Evolutionary conservation across 2,113 vertebrate genomes (phyloP), one percentile per base, ranked within the genome.

Genomic region (Phodopus roborovskii): DNA sequence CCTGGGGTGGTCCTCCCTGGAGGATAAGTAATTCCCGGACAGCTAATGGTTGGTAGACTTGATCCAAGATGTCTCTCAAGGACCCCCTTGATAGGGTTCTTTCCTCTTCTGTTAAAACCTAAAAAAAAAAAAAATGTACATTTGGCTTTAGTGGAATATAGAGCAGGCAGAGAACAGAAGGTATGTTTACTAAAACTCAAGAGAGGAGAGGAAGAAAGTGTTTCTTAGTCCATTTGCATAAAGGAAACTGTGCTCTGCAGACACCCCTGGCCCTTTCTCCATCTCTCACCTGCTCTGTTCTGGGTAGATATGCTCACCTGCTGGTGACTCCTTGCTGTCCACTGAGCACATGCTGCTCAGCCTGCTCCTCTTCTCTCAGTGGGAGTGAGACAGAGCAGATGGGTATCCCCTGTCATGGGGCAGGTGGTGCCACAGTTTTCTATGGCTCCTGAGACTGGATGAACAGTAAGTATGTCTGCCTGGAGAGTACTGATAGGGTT

Each of bases 21-120:
- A 99, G 99, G 56, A 99, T 26, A 9, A 99, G 98, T 91, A 99
- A 98, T 97, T 99, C 99, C 97, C 98, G 99, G 96, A 99, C 98
- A 0, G 99, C 99, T 28, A 99, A 98, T 0, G 99, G 99, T 92
- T 99, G 99, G 98, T 99, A 99, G 1, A 99, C 99, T 62, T 98
- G 99, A 97, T 99, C 98, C 86, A 99, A 95, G 83, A 99, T 90
- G 36, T 96, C 96, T 96, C 66, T 98, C 77, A 99, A 98, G 48
- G 98, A 94, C 48, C 98, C 96, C 91, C 87, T 98, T 91, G 99
- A 99, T 3, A 22, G 81, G 1, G 39, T 93, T 79, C 98, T 95
- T 94, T 99, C 99, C 0, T 98, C 99, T 96, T 98, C 97, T 0
- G 98, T 98, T 96, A 99, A 94, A 0, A 98, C 98, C 99, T 99